Evolutionary conservation across 1,140 invertebrate species (phyloP).

Genomic region (Aphaenogaster floridana): DNA sequence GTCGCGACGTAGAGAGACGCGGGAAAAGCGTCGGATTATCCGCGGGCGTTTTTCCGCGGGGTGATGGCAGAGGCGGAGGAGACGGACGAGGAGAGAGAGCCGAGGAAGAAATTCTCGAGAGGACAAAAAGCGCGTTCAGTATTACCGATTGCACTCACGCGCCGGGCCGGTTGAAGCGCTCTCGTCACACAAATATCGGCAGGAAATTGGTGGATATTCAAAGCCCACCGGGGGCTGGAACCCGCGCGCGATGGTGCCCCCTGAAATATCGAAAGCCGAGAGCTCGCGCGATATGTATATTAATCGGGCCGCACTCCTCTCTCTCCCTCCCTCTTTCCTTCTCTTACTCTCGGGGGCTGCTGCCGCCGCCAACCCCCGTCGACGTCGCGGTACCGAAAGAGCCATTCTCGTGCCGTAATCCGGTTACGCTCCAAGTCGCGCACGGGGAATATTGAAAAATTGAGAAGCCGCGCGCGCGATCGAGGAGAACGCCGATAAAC

Average conservation of each 20-base stretch:
- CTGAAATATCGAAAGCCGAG: slow-evolving; percentile 73
- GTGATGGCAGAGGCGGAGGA: not conserved
- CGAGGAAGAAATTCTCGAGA: slow-evolving; percentile 50
- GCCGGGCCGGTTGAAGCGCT: slow-evolving; percentile 77
- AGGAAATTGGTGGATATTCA: slow-evolving; percentile 85
- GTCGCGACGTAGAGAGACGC: not conserved
- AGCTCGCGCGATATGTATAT: slow-evolving; percentile 82
- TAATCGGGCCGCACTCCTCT: slow-evolving; percentile 74
- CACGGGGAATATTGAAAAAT: slow-evolving; percentile 81
- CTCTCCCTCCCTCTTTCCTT: slow-evolving; percentile 47
- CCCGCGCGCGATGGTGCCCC: slow-evolving; percentile 68
- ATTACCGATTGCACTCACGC: slow-evolving; percentile 85
- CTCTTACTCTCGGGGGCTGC: slow-evolving; percentile 61
- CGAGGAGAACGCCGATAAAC: slow-evolving; percentile 36
- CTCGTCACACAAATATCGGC: slow-evolving; percentile 81
- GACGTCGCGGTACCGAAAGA: slow-evolving; percentile 75
- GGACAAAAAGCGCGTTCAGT: slow-evolving; percentile 61
- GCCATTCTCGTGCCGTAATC: slow-evolving; percentile 80
- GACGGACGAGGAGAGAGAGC: not conserved
- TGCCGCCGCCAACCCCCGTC: slow-evolving; percentile 59
- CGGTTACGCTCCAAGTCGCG: slow-evolving; percentile 78
- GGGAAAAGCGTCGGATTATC: slow-evolving; percentile 35
- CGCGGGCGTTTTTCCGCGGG: slow-evolving; percentile 26
- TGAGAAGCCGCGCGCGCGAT: slow-evolving; percentile 68
- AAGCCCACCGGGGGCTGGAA: slow-evolving; percentile 79